phyloP scores from a whole-genome alignment of 1,140 invertebrate species.

The Drepana arcuata region DNA sequence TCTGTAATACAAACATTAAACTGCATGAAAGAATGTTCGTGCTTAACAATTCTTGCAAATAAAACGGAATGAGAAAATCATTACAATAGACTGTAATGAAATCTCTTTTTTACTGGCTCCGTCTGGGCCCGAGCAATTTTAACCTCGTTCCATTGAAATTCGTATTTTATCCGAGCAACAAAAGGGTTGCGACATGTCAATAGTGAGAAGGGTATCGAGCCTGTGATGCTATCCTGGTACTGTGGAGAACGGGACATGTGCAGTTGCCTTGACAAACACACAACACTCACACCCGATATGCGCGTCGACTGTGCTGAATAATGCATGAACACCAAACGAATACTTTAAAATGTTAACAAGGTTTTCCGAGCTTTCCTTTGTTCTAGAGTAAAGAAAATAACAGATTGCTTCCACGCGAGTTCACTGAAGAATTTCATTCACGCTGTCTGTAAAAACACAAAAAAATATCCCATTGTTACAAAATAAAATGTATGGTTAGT shows the following conservation, averaged over 20 bases:
- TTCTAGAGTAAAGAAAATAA: conserved; percentile 46
- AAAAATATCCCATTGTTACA: background rate
- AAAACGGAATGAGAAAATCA: conserved; percentile 59
- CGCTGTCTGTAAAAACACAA: background rate
- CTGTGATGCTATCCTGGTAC: conserved; percentile 28
- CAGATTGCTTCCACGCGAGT: conserved; percentile 40
- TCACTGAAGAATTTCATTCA: conserved; percentile 21
- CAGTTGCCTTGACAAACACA: conserved; percentile 25
- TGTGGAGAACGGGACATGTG: conserved; percentile 31
- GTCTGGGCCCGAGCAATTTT: conserved; percentile 46
- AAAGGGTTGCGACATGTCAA: conserved; percentile 62
- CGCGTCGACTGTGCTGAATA: conserved; percentile 42
- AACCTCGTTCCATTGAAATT: conserved; percentile 66
- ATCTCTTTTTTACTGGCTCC: conserved; percentile 56
- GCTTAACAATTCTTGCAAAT: conserved; percentile 47
- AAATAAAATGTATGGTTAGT: background rate
- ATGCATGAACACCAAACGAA: conserved; percentile 55
- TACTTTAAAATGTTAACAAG: conserved; percentile 67
- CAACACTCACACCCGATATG: conserved; percentile 22
- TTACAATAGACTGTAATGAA: conserved; percentile 61
- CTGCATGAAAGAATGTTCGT: conserved; percentile 33
- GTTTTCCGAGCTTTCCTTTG: conserved; percentile 61
- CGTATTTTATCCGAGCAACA: conserved; percentile 57
- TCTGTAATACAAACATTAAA: conserved; percentile 50
- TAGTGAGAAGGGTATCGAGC: conserved; percentile 47